Base-by-base conservation (phyloP, 2,888 invertebrate genomes). In the Gastracanthus pulcherrimus region DNA sequence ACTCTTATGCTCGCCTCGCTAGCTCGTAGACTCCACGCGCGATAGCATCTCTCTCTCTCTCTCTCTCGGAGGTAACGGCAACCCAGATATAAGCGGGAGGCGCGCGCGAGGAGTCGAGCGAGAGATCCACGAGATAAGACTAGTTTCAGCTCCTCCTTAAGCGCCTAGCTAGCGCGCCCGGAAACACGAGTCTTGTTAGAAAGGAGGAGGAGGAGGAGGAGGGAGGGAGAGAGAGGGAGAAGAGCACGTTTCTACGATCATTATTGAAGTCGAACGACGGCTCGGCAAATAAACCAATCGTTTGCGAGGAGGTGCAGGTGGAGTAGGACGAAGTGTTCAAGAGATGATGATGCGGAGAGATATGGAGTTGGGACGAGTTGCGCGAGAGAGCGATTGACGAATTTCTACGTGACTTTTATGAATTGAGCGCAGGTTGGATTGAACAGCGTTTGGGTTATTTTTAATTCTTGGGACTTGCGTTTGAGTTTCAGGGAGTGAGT, bases 121-220 rank as follows among this genome's bases (percentile, higher is more conserved):
- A n/a, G 23, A 82, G 82, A 82, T 82, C 76, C 82, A 55, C 23
- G 80, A 72, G 82, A 82, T 82, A 82, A 80, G 76, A 80, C 77
- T 80, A 62, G 76, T 82, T 82, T 74, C 64, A 71, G 58, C 71
- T 29, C 11, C 45, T 62, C 19, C 45, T 19, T 76, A 60, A 45
- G 70, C 41, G 9, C 60, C 71, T 3, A n/a, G n/a, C 51, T 51
- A 9, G 9, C n/a, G 29, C 38, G 48, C 38, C 41, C 45, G 79
- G 78, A 78, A 26, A 26, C 23, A 55, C 23, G 16, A 1, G 6
- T 23, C 55, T 55, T 26, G 55, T 55, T 55, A 55, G 55, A 55
- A 55, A n/a, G 45, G 41, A 13, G 13, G 5, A 13, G 41, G 41
- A 41, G 41, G 45, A 45, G 45, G 13, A 3, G 45, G 3, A 16